Percentiles rank a stretch among this genome's conserved stretches.
Evolutionary conservation across 2,113 vertebrate genomes (phyloP).

Genomic region (Crotophaga sulcirostris): DNA sequence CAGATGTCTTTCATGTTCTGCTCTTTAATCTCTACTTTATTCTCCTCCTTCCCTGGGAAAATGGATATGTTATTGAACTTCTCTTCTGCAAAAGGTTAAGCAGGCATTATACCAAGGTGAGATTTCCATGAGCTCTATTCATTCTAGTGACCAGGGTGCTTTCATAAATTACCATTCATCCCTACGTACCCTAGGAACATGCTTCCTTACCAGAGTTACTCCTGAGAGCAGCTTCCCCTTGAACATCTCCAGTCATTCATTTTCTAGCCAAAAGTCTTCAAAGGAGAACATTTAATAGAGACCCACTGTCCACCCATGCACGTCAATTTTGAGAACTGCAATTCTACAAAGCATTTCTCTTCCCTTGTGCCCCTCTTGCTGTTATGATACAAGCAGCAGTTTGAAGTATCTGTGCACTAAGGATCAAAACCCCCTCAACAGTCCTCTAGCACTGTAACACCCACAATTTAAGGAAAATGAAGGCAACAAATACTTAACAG

Average conservation of each 20-base stretch:
- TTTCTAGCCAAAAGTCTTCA: not conserved
- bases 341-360: accelerated
- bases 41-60: constrained; percentile 51
- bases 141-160: not conserved
- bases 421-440: not conserved
- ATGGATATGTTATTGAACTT: not conserved
- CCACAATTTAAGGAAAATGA: accelerated
- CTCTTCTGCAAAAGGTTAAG: not conserved
- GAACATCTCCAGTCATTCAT: not conserved
- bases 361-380: not conserved
- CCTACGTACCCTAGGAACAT: accelerated
- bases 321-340: not conserved
- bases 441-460: not conserved
- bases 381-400: accelerated
- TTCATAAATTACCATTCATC: not conserved
- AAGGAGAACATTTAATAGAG: accelerated
- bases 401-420: not conserved
- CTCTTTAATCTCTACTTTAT: constrained; percentile 56
- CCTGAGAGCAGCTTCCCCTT: not conserved
- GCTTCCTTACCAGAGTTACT: not conserved
- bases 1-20: constrained; percentile 56
- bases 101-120: not conserved
- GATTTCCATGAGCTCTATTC: not conserved
- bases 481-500: not conserved
- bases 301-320: accelerated